Conservation (phyloP, 1,140 invertebrate genomes). For the Trachymyrmex cornetzi region DNA sequence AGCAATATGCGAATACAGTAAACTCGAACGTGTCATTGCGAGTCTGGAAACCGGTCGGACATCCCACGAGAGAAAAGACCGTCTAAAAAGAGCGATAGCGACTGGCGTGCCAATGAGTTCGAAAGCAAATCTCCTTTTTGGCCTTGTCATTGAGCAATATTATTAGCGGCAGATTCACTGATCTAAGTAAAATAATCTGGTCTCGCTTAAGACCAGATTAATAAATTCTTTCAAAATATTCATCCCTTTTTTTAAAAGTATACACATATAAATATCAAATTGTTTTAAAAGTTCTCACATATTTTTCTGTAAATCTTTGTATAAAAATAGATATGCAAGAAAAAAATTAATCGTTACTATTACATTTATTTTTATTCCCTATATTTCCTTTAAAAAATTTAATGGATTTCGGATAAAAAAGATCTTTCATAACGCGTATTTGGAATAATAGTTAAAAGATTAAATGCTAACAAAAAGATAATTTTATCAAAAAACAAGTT, state of each 20-base stretch:
- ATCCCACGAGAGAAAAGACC: constrained; percentile 51
- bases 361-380: not conserved
- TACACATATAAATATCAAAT: too few relatives aligned
- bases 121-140: constrained; percentile 68
- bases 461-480: not conserved
- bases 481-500: not conserved
- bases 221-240: not conserved
- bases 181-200: not conserved
- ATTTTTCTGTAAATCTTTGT: not conserved
- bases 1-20: constrained; percentile 37
- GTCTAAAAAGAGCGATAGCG: not conserved
- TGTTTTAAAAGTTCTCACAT: not conserved
- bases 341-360: not conserved
- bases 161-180: constrained; percentile 7
- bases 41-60: constrained; percentile 68
- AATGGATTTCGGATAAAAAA: not conserved
- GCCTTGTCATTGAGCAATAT: constrained; percentile 37
- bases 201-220: not conserved
- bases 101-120: constrained; percentile 45
- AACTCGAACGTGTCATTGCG: constrained; percentile 44
- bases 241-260: not conserved
- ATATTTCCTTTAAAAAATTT: not conserved
- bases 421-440: not conserved
- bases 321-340: not conserved
- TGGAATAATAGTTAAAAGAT: not conserved